Conservation (phyloP, 2,888 invertebrate species). For the Matsumyia berberina region DNA sequence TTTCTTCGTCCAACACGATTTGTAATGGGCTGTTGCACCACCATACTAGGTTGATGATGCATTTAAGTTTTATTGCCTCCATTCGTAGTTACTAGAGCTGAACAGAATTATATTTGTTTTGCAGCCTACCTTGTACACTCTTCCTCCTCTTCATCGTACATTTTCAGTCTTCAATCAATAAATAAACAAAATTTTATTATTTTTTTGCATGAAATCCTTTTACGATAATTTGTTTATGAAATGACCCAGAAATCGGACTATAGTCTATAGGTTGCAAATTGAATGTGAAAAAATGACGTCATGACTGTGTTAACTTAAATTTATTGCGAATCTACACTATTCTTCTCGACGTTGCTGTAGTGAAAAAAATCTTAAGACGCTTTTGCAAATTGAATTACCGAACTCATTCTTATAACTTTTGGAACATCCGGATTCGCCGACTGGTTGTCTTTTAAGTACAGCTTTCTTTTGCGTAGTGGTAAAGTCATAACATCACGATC, state of each 20-base stretch:
- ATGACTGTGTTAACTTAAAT: constrained; percentile 62
- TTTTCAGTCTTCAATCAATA: constrained; percentile 4
- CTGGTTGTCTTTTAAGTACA: constrained; percentile 89
- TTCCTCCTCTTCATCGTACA: not conserved
- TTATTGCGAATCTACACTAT: constrained; percentile 58
- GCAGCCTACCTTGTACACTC: too few relatives aligned
- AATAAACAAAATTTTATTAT: constrained; percentile 5
- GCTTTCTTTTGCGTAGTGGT: constrained; percentile 92
- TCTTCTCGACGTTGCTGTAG: constrained; percentile 3
- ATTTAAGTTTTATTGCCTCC: too few relatives aligned
- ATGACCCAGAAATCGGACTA: constrained; percentile 19
- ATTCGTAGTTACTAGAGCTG: too few relatives aligned
- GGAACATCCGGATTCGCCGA: constrained; percentile 79
- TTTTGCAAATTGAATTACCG: constrained; percentile 94
- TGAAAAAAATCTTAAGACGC: constrained; percentile 85
- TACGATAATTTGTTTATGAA: constrained; percentile 31
- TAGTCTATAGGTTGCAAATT: constrained; percentile 36
- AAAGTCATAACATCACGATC: constrained; percentile 87
- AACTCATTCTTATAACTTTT: constrained; percentile 86
- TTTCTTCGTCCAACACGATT: too few relatives aligned
- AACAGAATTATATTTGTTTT: too few relatives aligned
- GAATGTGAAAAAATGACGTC: constrained; percentile 65
- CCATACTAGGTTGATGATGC: too few relatives aligned
- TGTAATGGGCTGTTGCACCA: too few relatives aligned
- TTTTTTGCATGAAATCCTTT: constrained; percentile 28